These are phyloP conservation scores for Zaprionus lachaisei DNA, from an alignment of 1,140 invertebrate species.

Conservation along the genomic window DNA sequence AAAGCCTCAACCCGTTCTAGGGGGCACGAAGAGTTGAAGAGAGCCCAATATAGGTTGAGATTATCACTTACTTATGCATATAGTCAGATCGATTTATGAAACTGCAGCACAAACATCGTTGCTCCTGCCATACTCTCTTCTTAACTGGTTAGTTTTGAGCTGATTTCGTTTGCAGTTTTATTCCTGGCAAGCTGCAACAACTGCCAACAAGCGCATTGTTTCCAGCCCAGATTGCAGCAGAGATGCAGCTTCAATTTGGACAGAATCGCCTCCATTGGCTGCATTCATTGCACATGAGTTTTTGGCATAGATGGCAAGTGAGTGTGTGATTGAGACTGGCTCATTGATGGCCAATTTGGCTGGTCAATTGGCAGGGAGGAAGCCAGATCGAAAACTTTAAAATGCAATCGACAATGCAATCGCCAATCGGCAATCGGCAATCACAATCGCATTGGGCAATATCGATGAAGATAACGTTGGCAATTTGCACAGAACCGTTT, in stretches of 20 bases:
- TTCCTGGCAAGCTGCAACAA: background rate
- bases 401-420: conserved; percentile 32
- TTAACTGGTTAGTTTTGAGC: background rate
- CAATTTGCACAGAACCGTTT: conserved; percentile 61
- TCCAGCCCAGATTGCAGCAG: conserved; percentile 4
- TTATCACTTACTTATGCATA: background rate
- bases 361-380: conserved; percentile 68
- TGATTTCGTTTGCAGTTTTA: background rate
- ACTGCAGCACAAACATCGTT: no score
- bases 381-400: conserved; percentile 23
- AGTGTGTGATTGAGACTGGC: conserved; percentile 31
- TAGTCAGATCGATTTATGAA: no score
- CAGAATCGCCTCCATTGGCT: background rate
- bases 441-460: conserved; percentile 56
- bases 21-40: background rate
- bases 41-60: background rate
- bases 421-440: conserved; percentile 24
- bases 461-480: conserved; percentile 51
- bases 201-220: background rate
- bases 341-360: conserved; percentile 73
- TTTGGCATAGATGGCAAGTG: conserved; percentile 35
- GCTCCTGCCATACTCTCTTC: no score
- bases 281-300: background rate
- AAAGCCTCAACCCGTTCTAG: background rate
- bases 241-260: background rate